Percentiles rank a stretch among this genome's conserved stretches.
These are phyloP conservation scores for Desmophyllum pertusum DNA, from an alignment of 92 coral and sea anemone genomes.

Conservation along the genomic window DNA sequence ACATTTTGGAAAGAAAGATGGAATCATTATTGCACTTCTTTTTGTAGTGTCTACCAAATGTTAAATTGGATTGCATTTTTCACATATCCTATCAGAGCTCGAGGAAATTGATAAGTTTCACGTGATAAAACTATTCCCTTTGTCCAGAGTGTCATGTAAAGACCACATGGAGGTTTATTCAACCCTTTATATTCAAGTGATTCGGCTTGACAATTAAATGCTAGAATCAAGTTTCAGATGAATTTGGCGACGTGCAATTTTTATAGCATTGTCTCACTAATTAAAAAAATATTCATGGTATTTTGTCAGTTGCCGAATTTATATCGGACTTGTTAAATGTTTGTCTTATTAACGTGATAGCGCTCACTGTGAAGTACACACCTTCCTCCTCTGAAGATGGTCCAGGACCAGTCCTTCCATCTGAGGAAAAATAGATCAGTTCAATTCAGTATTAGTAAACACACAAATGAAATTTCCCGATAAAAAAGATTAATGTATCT, in stretches of 20 bases:
- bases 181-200: not conserved
- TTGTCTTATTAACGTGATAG: no score
- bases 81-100: not conserved
- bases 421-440: conserved; percentile 31
- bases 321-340: not conserved
- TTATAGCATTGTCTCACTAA: no score
- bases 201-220: not conserved
- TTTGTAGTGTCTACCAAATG: not conserved
- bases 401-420: conserved; percentile 98
- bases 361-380: conserved; percentile 17
- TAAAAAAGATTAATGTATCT: not conserved
- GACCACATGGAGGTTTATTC: no score
- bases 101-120: not conserved
- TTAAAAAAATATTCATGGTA: no score
- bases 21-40: not conserved
- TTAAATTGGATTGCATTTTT: not conserved
- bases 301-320: not conserved
- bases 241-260: not conserved
- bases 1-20: not conserved
- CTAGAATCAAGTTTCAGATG: no score
- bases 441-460: not conserved
- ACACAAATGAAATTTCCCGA: not conserved
- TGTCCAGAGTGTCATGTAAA: not conserved
- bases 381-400: conserved; percentile 98
- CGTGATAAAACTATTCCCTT: not conserved